A percentile compares a stretch with the other conserved stretches of the same genome.
Evolutionary conservation across 2,888 invertebrate species (phyloP).

Genomic region (Hypolimnas misippus): DNA sequence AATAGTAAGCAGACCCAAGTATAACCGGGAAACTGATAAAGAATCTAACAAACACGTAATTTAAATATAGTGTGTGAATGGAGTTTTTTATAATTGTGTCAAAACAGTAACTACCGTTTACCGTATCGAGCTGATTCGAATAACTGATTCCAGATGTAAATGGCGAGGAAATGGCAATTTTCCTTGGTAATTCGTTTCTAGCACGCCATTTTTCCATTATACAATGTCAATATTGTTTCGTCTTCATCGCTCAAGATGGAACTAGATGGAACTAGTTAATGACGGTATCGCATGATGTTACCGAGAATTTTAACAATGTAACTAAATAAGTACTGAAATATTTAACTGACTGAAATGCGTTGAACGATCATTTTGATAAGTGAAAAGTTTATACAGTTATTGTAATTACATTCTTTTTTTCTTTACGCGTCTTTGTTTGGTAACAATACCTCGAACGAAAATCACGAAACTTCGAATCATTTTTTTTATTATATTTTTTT

Average conservation of each 20-base stretch:
- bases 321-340: constrained; percentile 2
- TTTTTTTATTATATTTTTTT: too few species aligned
- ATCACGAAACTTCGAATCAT: too few species aligned
- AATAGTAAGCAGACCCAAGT: too few species aligned
- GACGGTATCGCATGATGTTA: constrained; percentile 60
- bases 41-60: too few species aligned
- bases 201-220: constrained; percentile 82
- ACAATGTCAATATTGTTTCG: constrained; percentile 81
- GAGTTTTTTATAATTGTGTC: background rate
- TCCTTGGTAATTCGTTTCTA: constrained; percentile 71
- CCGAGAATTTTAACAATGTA: constrained; percentile 8
- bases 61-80: too few species aligned
- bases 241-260: constrained; percentile 68
- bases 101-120: background rate
- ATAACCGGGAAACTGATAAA: too few species aligned
- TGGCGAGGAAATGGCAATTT: constrained; percentile 75
- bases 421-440: too few species aligned
- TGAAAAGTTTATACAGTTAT: too few species aligned
- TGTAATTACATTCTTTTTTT: too few species aligned
- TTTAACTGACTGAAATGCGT: too few species aligned
- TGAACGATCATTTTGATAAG: too few species aligned
- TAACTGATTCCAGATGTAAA: constrained; percentile 50
- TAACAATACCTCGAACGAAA: too few species aligned
- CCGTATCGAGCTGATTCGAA: background rate
- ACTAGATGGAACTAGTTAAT: constrained; percentile 73